Conservation (phyloP, 2,888 invertebrate genomes). For the Leistus spinibarbis region DNA sequence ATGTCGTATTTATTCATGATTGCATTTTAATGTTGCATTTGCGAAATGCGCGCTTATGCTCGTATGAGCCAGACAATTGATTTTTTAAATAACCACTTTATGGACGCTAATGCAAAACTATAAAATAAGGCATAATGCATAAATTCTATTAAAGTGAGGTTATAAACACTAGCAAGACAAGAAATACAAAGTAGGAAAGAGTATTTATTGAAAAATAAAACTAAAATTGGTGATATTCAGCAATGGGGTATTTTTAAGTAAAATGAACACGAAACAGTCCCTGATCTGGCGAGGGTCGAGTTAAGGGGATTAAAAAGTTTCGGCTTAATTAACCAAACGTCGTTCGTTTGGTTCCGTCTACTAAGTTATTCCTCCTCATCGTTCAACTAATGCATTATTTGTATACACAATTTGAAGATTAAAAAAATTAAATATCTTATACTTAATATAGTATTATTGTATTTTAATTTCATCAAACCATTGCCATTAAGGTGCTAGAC, state of each 20-base stretch:
- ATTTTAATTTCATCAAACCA: too few relatives aligned
- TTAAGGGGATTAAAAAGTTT: slow-evolving; percentile 45
- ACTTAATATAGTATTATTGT: too few relatives aligned
- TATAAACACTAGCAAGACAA: neutral
- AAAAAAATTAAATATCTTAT: too few relatives aligned
- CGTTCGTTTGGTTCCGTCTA: slow-evolving; percentile 36
- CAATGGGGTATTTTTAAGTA: neutral
- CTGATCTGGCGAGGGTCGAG: slow-evolving; percentile 29
- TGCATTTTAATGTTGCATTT: slow-evolving; percentile 32
- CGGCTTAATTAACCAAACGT: slow-evolving; percentile 44
- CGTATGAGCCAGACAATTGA: too few relatives aligned
- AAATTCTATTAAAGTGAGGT: neutral
- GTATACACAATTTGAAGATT: too few relatives aligned
- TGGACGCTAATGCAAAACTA: too few relatives aligned
- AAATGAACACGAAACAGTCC: slow-evolving; percentile 23
- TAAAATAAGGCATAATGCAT: neutral
- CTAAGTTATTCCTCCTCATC: neutral
- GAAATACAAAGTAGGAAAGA: neutral
- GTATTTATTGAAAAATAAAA: too few relatives aligned
- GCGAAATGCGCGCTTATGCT: neutral
- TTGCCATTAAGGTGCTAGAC: too few relatives aligned
- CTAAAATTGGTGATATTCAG: neutral
- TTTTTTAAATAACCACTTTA: too few relatives aligned
- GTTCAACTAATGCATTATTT: too few relatives aligned
- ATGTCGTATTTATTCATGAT: slow-evolving; percentile 22